Base-by-base conservation (phyloP, 2,888 invertebrate species). In the Glaucopsyche alexis region DNA sequence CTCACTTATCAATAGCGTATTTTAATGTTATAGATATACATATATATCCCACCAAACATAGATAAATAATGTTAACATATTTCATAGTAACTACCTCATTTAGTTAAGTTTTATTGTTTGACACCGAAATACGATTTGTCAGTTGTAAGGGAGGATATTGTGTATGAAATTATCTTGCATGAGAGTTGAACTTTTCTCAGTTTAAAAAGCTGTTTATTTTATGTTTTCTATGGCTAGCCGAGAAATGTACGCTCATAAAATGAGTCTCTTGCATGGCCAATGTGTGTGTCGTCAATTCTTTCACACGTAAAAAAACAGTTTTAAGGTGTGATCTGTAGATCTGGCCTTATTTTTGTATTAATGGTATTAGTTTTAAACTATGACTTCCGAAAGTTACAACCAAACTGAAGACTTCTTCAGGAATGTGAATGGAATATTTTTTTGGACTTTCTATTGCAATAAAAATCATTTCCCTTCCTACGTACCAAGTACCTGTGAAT, bases 1-100 rank as follows among this genome's bases (percentile, higher is more conserved):
- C 92, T 92, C 92, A 91, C 75, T 82, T 87, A 88, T 84, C 87
- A 85, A 87, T 91, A 91, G 89, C 84, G 84, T 89, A 87, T 88
- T 85, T 84, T 88, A 88, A 87, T 88, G 87, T 87, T 88, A 85
- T 85, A 85, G 77, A 77, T 87, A 87, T 87, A 89, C 80, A 80
- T 81, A 81, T 85, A 83, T 85, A 90, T 91, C 92, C 92, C 92
- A 92, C 92, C 92, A 91, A 91, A 89, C 89, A 82, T 88, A 90
- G 86, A 82, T 84, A 79, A 82, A 81, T 88, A 87, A 85, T 82
- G 82, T 88, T 84, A 86, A 86, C 84, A 86, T 88, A 88, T 89
- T 78, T 87, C 88, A 89, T 90, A 87, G 87, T 87, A 83, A 85
- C 86, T 92, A 92, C 92, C 92, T 92, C 92, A 92, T 87, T 85